Conservation (phyloP, 2,888 invertebrate genomes). For the Dryadula phaetusa region DNA sequence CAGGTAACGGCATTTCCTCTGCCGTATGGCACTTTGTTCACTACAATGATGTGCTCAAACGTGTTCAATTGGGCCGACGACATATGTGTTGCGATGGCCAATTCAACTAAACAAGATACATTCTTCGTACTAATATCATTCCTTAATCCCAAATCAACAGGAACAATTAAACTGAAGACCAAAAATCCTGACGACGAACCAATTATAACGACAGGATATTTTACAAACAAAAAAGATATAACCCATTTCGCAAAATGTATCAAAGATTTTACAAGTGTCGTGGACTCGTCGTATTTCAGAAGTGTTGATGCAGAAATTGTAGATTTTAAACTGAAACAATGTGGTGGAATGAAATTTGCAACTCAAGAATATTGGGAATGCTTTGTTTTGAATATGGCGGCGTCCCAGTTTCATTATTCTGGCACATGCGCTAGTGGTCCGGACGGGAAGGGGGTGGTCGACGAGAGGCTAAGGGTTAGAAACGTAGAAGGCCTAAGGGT, state of each 20-base stretch:
- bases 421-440: conserved; percentile 67
- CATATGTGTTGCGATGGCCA: conserved; percentile 51
- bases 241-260: conserved; percentile 50
- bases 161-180: conserved; percentile 55
- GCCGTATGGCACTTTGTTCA: conserved; percentile 50
- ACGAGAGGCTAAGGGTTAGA: conserved; percentile 67
- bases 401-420: conserved; percentile 57
- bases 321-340: conserved; percentile 53
- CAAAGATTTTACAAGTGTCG: conserved; percentile 49
- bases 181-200: conserved; percentile 55
- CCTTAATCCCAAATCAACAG: conserved; percentile 62
- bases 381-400: conserved; percentile 56
- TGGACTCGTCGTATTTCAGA: conserved; percentile 50
- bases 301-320: conserved; percentile 47
- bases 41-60: conserved; percentile 51
- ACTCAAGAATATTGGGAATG: conserved; percentile 65
- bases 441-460: conserved; percentile 58
- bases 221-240: conserved; percentile 53
- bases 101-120: conserved; percentile 46
- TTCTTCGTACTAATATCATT: conserved; percentile 51
- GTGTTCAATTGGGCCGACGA: conserved; percentile 53
- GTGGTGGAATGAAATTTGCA: conserved; percentile 52
- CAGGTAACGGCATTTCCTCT: conserved; percentile 54
- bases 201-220: conserved; percentile 55
- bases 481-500: conserved; percentile 84